A percentile compares a stretch with the other conserved stretches of the same genome.
Evolutionary conservation across 2,888 invertebrate genomes (phyloP).

Genomic region (Leptinotarsa juncta): DNA sequence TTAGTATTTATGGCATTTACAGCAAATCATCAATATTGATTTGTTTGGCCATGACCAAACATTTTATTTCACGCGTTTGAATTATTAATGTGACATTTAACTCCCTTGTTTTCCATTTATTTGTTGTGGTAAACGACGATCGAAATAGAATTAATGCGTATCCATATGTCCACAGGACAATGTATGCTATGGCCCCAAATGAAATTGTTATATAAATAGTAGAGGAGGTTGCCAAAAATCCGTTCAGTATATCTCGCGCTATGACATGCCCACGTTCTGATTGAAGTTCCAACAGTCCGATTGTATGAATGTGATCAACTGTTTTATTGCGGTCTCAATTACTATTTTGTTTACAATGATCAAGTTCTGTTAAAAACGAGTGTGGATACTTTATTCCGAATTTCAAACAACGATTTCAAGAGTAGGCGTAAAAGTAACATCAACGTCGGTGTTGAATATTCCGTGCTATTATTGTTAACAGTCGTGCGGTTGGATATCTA

Average conservation of each 20-base stretch:
- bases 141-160: slow-evolving; percentile 15
- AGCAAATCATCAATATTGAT: background rate
- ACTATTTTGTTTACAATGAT: background rate
- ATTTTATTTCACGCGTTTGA: background rate
- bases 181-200: slow-evolving; percentile 30
- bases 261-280: slow-evolving; percentile 22
- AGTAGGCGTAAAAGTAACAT: background rate
- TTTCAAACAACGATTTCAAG: background rate
- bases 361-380: background rate
- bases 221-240: slow-evolving; percentile 40
- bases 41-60: background rate
- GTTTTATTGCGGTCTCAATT: background rate
- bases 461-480: slow-evolving; percentile 12
- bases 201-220: slow-evolving; percentile 45
- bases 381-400: background rate
- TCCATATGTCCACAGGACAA: slow-evolving; percentile 34
- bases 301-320: background rate
- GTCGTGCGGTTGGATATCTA: slow-evolving; percentile 1
- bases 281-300: slow-evolving; percentile 5
- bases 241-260: slow-evolving; percentile 34
- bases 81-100: slow-evolving; percentile 13
- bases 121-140: slow-evolving; percentile 15
- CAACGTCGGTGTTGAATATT: slow-evolving; percentile 3
- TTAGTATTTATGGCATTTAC: no score
- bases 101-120: slow-evolving; percentile 12